Base-by-base conservation (phyloP, 2,113 vertebrate species). In the Lutjanus erythropterus region DNA sequence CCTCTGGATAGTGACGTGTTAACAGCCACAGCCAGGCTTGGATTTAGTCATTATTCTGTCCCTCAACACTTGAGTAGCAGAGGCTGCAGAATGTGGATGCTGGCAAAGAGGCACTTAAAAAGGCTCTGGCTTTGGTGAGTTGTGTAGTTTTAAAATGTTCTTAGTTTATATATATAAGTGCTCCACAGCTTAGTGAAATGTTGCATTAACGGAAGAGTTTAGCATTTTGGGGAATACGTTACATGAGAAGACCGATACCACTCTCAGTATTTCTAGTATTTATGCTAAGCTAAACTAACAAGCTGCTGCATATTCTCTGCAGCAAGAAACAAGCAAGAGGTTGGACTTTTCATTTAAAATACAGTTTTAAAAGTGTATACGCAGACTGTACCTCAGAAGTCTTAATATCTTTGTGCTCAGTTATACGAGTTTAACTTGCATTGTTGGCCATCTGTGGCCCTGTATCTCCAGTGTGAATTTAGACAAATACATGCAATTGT, bases 1-100 rank as follows among this genome's bases (percentile, higher is more conserved):
- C 68, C 56, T 76, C 64, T 60, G 41, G 60, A 84, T 49, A 60
- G n/a, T 69, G 29, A 68, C 11, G 59, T 61, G 39, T 56, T 68
- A 58, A 77, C 12, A 73, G 21, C 16, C 55, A 65, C 53, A 86
- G 70, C 16, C 68, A 58, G 72, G 19, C 35, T 80, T 39, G 58
- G 23, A 41, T 56, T 80, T 53, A 59, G 73, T 62, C 65, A 61
- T 64, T 62, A 70, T 27, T 80, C 25, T 50, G 47, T 50, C 71
- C 67, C 65, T 68, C 49, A 58, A 62, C 49, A 71, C 76, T 71
- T 6, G 5, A 46, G 31, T 23, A 64, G 11, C 29, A 39, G 2
- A 77, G 25, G 9, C 25, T 58, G 14, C 42, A 67, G 37, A 66
- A 47, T 46, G 60, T 19, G 42, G 39, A 72, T 23, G 39, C 66